Evolutionary conservation across 2,113 vertebrate genomes (phyloP).

Genomic region (Clarias gariepinus): DNA sequence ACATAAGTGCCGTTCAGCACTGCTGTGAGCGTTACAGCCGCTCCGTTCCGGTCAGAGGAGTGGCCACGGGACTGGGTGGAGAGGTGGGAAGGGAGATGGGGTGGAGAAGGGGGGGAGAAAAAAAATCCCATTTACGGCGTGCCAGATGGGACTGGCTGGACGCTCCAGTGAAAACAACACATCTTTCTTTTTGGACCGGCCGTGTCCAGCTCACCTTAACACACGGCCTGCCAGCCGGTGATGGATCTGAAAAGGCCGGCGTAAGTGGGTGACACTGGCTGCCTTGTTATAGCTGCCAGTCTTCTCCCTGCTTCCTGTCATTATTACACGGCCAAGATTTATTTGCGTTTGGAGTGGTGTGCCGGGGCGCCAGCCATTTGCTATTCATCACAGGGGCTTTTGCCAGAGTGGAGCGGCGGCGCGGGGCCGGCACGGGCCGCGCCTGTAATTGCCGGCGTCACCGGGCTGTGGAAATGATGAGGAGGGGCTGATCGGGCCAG

Average conservation of each 20-base stretch:
- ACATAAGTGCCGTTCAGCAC: background rate
- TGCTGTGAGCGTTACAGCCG: background rate
- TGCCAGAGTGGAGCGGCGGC: conserved; percentile 81
- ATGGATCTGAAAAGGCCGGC: conserved; percentile 84
- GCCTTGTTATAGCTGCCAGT: conserved; percentile 92
- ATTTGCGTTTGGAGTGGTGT: conserved; percentile 87
- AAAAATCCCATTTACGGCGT: conserved; percentile 83
- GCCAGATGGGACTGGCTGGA: conserved; percentile 92
- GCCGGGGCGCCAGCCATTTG: conserved; percentile 80
- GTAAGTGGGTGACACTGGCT: conserved; percentile 85
- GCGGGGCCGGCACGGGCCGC: conserved; percentile 71
- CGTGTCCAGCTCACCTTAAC: conserved; percentile 79
- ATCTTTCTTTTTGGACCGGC: conserved; percentile 84
- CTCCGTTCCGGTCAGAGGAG: conserved; percentile 75
- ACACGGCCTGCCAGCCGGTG: conserved; percentile 82
- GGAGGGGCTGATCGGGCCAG: conserved; percentile 66
- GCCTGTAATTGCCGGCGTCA: conserved; percentile 86
- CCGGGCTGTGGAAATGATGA: conserved; percentile 86
- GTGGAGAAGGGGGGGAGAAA: conserved; percentile 38
- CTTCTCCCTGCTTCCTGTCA: conserved; percentile 80
- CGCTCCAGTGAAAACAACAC: conserved; percentile 85
- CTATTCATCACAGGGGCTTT: conserved; percentile 83
- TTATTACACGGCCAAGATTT: conserved; percentile 92
- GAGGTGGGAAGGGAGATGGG: background rate
- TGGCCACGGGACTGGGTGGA: conserved; percentile 56